A percentile compares a stretch with the other conserved stretches of the same genome.
Evolutionary conservation across 2,888 invertebrate species (phyloP).

Genomic region (Diplolepis rosae): DNA sequence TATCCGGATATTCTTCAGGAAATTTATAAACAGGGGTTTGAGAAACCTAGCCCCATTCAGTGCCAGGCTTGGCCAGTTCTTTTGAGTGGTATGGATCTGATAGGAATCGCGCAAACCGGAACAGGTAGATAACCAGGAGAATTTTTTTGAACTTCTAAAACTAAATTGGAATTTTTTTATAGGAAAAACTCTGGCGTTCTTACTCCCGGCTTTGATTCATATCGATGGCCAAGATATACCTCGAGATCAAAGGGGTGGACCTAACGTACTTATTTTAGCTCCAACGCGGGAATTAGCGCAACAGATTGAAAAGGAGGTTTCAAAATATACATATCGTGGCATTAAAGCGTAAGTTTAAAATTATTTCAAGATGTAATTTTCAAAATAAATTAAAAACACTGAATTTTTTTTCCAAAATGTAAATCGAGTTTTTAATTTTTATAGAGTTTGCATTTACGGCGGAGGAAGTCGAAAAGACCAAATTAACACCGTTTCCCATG

Average conservation of each 20-base stretch:
- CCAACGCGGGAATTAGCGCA: conserved; percentile 95
- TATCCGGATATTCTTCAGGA: conserved; percentile 90
- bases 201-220: conserved; percentile 94
- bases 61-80: conserved; percentile 96
- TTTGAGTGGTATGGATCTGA: conserved; percentile 91
- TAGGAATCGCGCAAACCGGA: conserved; percentile 97
- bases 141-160: background rate
- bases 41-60: conserved; percentile 92
- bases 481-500: conserved; percentile 82
- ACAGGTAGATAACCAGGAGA: conserved; percentile 76
- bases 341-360: conserved; percentile 83
- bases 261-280: conserved; percentile 91
- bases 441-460: conserved; percentile 93
- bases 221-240: conserved; percentile 90
- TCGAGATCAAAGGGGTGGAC: conserved; percentile 83
- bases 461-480: conserved; percentile 89
- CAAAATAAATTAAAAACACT: conserved; percentile 3
- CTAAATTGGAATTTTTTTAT: conserved; percentile 43
- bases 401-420: conserved; percentile 6
- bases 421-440: conserved; percentile 32
- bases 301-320: conserved; percentile 93
- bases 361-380: conserved; percentile 10
- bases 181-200: conserved; percentile 95
- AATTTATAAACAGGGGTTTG: conserved; percentile 87
- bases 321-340: conserved; percentile 90